Evolutionary conservation across 1,140 invertebrate species (phyloP), one percentile per base, ranked within the genome.

Genomic region (Saccostrea echinata): DNA sequence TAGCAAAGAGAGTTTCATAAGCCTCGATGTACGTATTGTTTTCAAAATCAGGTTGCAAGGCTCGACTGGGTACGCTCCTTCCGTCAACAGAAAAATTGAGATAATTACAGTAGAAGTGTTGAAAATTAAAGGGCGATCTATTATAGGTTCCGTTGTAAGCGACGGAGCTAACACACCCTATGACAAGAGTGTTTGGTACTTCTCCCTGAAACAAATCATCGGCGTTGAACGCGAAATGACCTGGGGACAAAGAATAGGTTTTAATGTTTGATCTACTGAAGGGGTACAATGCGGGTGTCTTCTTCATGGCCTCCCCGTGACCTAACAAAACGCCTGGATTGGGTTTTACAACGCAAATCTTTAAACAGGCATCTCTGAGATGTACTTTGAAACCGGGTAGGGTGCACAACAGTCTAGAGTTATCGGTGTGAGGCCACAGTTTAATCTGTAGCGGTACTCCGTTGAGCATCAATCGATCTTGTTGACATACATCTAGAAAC

Each of bases 361-460:
- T 83, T 30, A 87, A 68, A 52, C 11, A 53, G 81, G 86, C 86
- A 51, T 89, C 88, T 16, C 84, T 52, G 21, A 89, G 85, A 64
- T 89, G 24, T 80, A 87, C 52, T 52, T 33, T 85, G 43, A 85
- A 84, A 27, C 80, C 84, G 1, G 86, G 52, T 24, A 21, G 11
- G 30, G 35, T 68, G 13, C 64, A 86, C 51, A 83, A 64, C 13
- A 86, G 18, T 2, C 86, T 71, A 61, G 82, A 83, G 51, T 12
- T 53, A 53, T 86, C 82, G 30, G 81, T 82, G 27, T 30, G 53
- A 16, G 76, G 86, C 55, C 52, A 61, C 1, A 43, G 43, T 43
- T 43, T 43, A 43, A 43, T 43, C 43, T 43, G 43, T 43, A 43
- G 35, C 6, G 43, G 82, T 30, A 24, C 82, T 86, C 21, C 30